Evolutionary conservation across 2,113 vertebrate species (phyloP).

Genomic region (Zingel zingel): DNA sequence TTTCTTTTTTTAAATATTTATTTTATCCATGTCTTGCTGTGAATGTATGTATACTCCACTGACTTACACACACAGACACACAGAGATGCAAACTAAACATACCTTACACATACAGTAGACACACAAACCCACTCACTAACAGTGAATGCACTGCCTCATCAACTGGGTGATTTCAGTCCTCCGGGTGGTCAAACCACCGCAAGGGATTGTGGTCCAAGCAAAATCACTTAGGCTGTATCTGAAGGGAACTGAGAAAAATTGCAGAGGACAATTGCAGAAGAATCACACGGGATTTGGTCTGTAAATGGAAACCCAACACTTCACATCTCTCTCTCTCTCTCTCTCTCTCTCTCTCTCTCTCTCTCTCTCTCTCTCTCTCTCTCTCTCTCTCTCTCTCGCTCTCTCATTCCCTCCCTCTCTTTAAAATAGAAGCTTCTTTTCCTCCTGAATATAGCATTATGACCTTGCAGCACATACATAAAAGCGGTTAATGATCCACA

Average conservation of each 20-base stretch:
- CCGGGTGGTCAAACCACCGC: conserved; percentile 13
- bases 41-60: background rate
- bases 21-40: background rate
- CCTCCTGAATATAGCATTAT: background rate
- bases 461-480: background rate
- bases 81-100: background rate
- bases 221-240: conserved; percentile 47
- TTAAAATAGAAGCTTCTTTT: background rate
- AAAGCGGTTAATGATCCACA: conserved; percentile 33
- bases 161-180: conserved; percentile 29
- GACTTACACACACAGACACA: background rate
- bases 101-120: background rate
- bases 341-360: background rate
- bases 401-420: conserved; percentile 1
- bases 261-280: conserved; percentile 37
- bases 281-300: conserved; percentile 52
- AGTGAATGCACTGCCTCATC: conserved; percentile 3
- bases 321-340: background rate
- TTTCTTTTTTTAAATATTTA: background rate
- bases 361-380: background rate
- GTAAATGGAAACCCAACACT: conserved; percentile 53
- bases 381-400: background rate
- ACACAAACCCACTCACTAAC: background rate
- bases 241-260: conserved; percentile 51
- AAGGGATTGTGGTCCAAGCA: conserved; percentile 46